Base-by-base conservation (phyloP, 2,888 invertebrate genomes). In the Pseudoips prasinana region DNA sequence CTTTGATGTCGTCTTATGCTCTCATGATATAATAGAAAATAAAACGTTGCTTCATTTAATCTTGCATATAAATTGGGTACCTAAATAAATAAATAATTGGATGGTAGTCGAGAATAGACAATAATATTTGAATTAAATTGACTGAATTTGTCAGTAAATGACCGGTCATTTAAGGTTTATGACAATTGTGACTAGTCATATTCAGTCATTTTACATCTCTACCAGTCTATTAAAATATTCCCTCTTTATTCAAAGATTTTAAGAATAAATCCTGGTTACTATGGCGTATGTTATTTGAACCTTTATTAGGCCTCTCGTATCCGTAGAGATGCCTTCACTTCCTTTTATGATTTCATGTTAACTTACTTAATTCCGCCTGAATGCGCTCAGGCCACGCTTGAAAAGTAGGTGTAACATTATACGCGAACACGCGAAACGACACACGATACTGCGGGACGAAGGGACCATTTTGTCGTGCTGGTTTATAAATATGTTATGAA, bases 331-430 rank as follows among this genome's bases (percentile, higher is more conserved):
- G 37, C 29, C 33, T 50, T 46, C 43, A 52, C 53, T 66, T 64
- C 58, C 57, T 63, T 61, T 62, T 56, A 42, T 41, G 44, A 64
- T 66, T 70, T 69, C 59, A 66, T 68, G 66, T 74, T 74, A 74
- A 76, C 69, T 69, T 60, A 61, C 64, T 78, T 77, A 71, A 77
- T 79, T 76, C 71, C 71, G 64, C 65, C 55, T 58, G 70, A 77
- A 64, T 73, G 66, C 58, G 52, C 63, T 55, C 56, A 55, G 46
- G 51, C 56, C 56, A 58, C 57, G 63, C 56, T 65, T 58, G 54
- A 65, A 53, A 56, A 61, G 59, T 53, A 58, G 48, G 47, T 60
- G 84, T 73, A 83, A 86, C 70, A 47, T 67, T 62, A 85, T 75
- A 78, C 64, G 39, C 46, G 59, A 58, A 72, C 73, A 77, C 67